A percentile compares a stretch with the other conserved stretches of the same genome.
These are phyloP conservation scores for Eupithecia centaureata DNA, from an alignment of 2,888 invertebrate species.

Conservation along the genomic window DNA sequence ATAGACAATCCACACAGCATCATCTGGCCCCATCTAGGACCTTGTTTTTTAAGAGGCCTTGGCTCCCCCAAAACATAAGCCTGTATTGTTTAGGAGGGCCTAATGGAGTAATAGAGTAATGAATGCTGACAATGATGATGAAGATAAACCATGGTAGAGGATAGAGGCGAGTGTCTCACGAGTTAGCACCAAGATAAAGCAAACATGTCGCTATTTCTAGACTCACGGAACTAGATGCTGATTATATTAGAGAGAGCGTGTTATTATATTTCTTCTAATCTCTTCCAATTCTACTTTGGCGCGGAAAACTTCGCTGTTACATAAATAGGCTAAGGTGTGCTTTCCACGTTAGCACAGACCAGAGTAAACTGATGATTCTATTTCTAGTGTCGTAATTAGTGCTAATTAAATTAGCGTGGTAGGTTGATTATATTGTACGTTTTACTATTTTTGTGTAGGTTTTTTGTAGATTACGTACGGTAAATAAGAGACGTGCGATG, in stretches of 20 bases:
- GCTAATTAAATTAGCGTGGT: conserved; percentile 4
- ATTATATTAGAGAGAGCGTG: conserved; percentile 41
- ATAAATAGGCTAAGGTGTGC: neutral
- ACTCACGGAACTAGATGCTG: conserved; percentile 52
- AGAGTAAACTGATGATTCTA: conserved; percentile 11
- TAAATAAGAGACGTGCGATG: neutral
- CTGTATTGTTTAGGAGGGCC: too few relatives aligned
- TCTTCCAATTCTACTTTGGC: conserved; percentile 2
- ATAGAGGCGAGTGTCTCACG: conserved; percentile 7
- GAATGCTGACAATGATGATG: too few relatives aligned
- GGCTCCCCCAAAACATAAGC: too few relatives aligned
- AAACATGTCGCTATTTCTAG: conserved; percentile 53
- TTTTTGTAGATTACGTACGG: neutral
- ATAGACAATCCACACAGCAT: too few relatives aligned
- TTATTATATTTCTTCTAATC: conserved; percentile 3
- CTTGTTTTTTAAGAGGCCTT: too few relatives aligned
- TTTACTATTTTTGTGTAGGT: neutral
- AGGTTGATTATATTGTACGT: neutral
- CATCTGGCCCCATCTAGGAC: too few relatives aligned
- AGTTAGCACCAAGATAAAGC: conserved; percentile 44
- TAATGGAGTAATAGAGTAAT: too few relatives aligned
- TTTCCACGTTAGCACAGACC: conserved; percentile 7
- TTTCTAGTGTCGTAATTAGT: conserved; percentile 12
- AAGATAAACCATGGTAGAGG: conserved; percentile 11
- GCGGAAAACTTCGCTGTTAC: conserved; percentile 8